phyloP scores from a whole-genome alignment of 1,140 invertebrate genomes.

The Meloidogyne floridensis region DNA sequence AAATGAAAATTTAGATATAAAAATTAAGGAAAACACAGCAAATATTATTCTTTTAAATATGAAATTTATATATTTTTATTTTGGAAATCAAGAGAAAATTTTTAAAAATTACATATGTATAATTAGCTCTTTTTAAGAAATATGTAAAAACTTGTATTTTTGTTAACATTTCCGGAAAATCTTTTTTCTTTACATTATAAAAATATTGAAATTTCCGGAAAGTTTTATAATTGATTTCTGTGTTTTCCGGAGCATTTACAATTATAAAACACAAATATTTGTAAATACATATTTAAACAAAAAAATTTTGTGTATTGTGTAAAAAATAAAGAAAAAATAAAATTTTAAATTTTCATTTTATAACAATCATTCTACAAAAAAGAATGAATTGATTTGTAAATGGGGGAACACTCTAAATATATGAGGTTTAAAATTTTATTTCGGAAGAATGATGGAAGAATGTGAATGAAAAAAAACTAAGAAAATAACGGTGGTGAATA shows the following conservation, averaged over 20 bases:
- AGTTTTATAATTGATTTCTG: too few relatives aligned
- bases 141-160: background rate
- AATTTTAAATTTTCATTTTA: background rate
- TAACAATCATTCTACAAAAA: background rate
- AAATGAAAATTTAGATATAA: too few relatives aligned
- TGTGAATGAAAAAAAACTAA: background rate
- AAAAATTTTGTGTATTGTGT: too few relatives aligned
- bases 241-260: too few relatives aligned
- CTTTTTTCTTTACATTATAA: background rate
- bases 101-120: too few relatives aligned
- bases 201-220: background rate
- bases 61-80: too few relatives aligned
- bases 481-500: background rate
- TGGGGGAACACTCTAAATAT: background rate
- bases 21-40: too few relatives aligned
- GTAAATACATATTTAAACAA: too few relatives aligned
- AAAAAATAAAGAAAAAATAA: too few relatives aligned
- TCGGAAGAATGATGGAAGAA: background rate
- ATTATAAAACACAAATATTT: too few relatives aligned
- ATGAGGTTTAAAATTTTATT: background rate
- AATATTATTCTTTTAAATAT: too few relatives aligned
- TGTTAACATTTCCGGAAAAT: background rate
- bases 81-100: too few relatives aligned
- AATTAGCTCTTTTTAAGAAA: background rate
- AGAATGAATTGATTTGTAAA: background rate